These are phyloP conservation scores for Atethmia centrago DNA, from an alignment of 2,888 invertebrate species.

Conservation along the genomic window DNA sequence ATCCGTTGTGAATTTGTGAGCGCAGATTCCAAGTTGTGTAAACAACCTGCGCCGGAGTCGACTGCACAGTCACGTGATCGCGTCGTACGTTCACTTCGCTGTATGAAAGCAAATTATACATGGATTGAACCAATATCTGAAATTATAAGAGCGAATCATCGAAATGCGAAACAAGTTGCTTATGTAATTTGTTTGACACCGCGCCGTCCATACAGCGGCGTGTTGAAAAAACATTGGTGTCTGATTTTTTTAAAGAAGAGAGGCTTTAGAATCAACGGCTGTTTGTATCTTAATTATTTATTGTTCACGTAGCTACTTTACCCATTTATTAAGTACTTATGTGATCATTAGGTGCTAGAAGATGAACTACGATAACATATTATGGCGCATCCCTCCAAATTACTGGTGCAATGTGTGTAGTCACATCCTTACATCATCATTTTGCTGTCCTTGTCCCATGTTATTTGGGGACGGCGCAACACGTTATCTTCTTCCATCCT, in stretches of 20 bases:
- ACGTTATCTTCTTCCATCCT: too few relatives aligned
- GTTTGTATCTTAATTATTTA: background rate
- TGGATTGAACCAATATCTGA: conserved; percentile 33
- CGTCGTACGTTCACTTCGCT: conserved; percentile 56
- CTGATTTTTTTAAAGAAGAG: background rate
- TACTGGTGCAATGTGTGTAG: too few relatives aligned
- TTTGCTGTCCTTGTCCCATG: too few relatives aligned
- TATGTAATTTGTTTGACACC: conserved; percentile 3
- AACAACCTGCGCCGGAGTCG: conserved; percentile 65
- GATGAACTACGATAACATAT: too few relatives aligned
- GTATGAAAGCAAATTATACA: conserved; percentile 50
- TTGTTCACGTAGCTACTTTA: background rate
- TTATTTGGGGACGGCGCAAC: too few relatives aligned
- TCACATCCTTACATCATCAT: too few relatives aligned
- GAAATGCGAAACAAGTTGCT: background rate
- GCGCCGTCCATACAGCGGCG: background rate
- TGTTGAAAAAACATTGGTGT: background rate
- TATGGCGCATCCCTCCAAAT: too few relatives aligned
- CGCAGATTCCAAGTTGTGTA: conserved; percentile 66
- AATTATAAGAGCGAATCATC: conserved; percentile 7
- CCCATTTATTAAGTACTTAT: background rate
- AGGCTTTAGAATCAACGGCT: background rate
- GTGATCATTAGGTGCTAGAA: too few relatives aligned
- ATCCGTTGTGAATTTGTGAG: conserved; percentile 44
- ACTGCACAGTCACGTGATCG: conserved; percentile 67